Evolutionary conservation across 23 tunicate genomes (phyloP).

Genomic region (Pegea sp.): DNA sequence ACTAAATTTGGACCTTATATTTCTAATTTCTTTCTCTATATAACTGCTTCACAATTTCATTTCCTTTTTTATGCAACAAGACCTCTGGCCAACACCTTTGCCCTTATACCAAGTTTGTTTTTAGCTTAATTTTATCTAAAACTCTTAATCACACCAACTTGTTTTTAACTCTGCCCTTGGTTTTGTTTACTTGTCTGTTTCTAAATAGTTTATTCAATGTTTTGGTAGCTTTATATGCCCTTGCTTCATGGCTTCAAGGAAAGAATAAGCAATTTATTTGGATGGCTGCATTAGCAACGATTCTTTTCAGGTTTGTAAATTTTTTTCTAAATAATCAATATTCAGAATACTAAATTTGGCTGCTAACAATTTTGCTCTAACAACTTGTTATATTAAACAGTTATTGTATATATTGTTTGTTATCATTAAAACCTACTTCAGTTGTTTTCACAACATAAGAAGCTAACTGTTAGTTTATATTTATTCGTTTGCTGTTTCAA

Average conservation of each 20-base stretch:
- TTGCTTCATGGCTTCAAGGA: slow-evolving; percentile 39
- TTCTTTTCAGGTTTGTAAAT: slow-evolving; percentile 29
- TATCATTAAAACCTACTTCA: too few species aligned
- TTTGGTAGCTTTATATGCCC: slow-evolving; percentile 24
- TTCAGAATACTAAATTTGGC: neutral
- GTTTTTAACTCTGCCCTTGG: too few species aligned
- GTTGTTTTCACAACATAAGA: too few species aligned
- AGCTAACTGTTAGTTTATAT: too few species aligned
- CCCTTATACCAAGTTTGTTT: slow-evolving; percentile 17
- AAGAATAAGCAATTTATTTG: slow-evolving; percentile 26
- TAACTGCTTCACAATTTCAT: slow-evolving; percentile 63
- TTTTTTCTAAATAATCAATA: neutral
- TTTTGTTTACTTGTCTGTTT: neutral
- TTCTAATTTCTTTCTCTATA: slow-evolving; percentile 10
- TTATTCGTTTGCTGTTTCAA: too few species aligned
- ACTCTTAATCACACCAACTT: too few species aligned
- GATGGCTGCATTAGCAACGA: slow-evolving; percentile 27
- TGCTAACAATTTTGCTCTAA: neutral
- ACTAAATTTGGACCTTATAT: slow-evolving; percentile 10
- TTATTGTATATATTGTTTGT: too few species aligned
- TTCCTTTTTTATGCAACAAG: slow-evolving; percentile 58
- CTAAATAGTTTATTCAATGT: neutral
- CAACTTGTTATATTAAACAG: too few species aligned
- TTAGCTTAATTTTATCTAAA: too few species aligned
- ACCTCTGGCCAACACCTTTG: slow-evolving; percentile 80